A percentile compares a stretch with the other conserved stretches of the same genome.
Evolutionary conservation across 2,113 vertebrate genomes (phyloP).

Genomic region (Pterocles burchelli): DNA sequence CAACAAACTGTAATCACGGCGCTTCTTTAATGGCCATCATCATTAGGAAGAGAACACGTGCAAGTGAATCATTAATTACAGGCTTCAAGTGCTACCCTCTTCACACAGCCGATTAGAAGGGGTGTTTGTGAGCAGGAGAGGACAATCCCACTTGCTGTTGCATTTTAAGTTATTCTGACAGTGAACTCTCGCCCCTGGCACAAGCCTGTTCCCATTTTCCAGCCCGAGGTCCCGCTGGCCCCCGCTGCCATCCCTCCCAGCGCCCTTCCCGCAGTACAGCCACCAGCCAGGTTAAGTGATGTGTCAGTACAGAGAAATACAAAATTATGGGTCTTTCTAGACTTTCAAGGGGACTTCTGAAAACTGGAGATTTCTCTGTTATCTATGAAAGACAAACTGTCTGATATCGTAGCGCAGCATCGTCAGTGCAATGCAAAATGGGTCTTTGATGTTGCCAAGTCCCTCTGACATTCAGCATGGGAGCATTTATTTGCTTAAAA

Average conservation of each 20-base stretch:
- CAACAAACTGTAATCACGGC: neutral
- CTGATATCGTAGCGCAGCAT: neutral
- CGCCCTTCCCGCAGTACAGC: neutral
- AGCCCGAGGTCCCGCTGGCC: neutral
- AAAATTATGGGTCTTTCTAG: neutral
- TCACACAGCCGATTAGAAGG: neutral
- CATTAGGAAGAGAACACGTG: constrained; percentile 12
- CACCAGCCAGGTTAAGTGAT: neutral
- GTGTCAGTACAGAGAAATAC: neutral
- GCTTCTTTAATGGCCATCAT: constrained; percentile 8
- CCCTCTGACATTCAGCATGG: constrained; percentile 18
- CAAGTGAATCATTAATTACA: constrained; percentile 53
- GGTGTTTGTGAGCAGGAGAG: neutral
- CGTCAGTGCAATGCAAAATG: neutral
- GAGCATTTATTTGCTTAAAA: constrained; percentile 60
- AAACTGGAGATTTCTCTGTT: neutral
- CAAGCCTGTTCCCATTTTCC: neutral
- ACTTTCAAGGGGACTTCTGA: neutral
- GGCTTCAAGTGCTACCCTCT: neutral
- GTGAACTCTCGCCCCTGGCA: neutral
- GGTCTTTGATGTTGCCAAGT: neutral
- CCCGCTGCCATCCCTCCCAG: neutral
- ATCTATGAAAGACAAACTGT: neutral
- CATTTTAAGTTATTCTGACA: neutral
- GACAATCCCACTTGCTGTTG: neutral